These are phyloP conservation scores for Pegoplata infirma DNA, from an alignment of 2,888 invertebrate species.

Conservation along the genomic window DNA sequence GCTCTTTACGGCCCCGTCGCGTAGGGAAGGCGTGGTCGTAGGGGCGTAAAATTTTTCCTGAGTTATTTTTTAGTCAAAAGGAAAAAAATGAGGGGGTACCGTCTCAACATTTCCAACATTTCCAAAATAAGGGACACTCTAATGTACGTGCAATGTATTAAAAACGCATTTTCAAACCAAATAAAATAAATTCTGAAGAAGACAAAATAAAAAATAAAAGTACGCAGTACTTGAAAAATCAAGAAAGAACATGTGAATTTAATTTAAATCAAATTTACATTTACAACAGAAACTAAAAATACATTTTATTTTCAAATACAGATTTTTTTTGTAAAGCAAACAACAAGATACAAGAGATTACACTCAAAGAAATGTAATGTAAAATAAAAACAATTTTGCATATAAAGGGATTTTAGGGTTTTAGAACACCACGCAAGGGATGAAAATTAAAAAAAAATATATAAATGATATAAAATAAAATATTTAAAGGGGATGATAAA, in stretches of 20 bases:
- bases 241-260: constrained; percentile 46
- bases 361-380: neutral
- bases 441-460: neutral
- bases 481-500: neutral
- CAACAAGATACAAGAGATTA: neutral
- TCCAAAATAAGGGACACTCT: neutral
- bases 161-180: constrained; percentile 8
- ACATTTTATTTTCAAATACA: constrained; percentile 26
- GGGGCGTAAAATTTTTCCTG: too few relatives aligned
- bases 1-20: too few relatives aligned
- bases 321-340: neutral
- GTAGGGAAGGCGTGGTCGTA: too few relatives aligned
- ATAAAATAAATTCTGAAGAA: neutral
- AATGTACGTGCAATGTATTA: constrained; percentile 13
- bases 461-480: neutral
- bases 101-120: too few relatives aligned
- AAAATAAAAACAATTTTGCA: neutral
- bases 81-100: too few relatives aligned
- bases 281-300: constrained; percentile 46
- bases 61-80: too few relatives aligned
- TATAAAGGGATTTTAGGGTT: too few relatives aligned
- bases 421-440: too few relatives aligned
- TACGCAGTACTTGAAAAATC: constrained; percentile 33
- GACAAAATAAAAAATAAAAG: neutral
- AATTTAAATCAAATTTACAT: constrained; percentile 15